A percentile compares a stretch with the other conserved stretches of the same genome.
Evolutionary conservation across 2,888 invertebrate genomes (phyloP).

Genomic region (Neria commutata): DNA sequence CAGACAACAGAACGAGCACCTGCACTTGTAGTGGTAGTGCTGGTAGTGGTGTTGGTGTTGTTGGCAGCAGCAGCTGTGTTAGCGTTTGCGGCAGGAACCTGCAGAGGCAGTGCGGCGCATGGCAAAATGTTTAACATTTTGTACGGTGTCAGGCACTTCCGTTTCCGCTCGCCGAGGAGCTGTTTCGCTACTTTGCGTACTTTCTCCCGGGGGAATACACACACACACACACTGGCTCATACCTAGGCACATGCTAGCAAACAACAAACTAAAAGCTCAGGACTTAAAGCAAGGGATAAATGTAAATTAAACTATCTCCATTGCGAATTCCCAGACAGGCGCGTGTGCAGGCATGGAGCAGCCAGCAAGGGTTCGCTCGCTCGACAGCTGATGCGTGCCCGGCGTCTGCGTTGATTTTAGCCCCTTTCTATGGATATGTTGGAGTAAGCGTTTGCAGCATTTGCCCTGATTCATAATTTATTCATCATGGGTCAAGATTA

Average conservation of each 20-base stretch:
- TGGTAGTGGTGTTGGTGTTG: conserved; percentile 14
- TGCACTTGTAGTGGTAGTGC: conserved; percentile 28
- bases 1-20: conserved; percentile 22
- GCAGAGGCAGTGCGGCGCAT: conserved; percentile 27
- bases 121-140: conserved; percentile 58
- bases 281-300: conserved; percentile 51
- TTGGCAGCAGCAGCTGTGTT: conserved; percentile 22
- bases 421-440: not conserved
- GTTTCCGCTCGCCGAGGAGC: conserved; percentile 24
- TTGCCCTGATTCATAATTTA: not conserved
- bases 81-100: conserved; percentile 2
- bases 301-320: conserved; percentile 58
- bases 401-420: conserved; percentile 11
- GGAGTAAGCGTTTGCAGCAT: too few relatives aligned
- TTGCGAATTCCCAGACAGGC: conserved; percentile 33
- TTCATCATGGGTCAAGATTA: not conserved
- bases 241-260: conserved; percentile 27
- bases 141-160: conserved; percentile 58
- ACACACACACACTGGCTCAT: conserved; percentile 10
- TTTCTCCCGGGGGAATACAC: conserved; percentile 33
- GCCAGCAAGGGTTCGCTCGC: not conserved
- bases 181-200: conserved; percentile 8
- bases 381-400: not conserved
- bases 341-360: conserved; percentile 24
- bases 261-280: conserved; percentile 20